Evolutionary conservation across 2,113 vertebrate genomes (phyloP), one percentile per base, ranked within the genome.

Genomic region (Leptodactylus fuscus): DNA sequence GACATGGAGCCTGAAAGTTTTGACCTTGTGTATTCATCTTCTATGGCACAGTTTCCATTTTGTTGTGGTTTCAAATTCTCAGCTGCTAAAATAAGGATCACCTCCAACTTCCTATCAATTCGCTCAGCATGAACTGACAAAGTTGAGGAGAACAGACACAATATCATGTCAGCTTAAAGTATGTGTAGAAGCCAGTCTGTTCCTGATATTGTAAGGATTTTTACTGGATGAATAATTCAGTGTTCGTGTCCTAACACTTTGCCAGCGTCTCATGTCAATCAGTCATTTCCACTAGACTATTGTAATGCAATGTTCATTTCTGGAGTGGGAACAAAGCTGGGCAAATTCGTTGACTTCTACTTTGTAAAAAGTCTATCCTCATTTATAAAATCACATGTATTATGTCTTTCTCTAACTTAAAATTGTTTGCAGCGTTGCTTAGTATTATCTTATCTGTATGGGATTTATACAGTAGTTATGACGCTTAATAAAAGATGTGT

Each of bases 51-150:
- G 69, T 58, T 83, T 83, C 67, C 62, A 71, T 71, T 84, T 77
- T 75, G 38, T 76, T 46, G 62, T 51, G 44, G 83, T 85, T 76
- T 76, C 83, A 67, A 15, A 79, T 79, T 85, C 32, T 67, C 55
- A n/a, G 44, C 77, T 67, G 36, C 82, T 84, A 65, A 84, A 75
- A 76, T 84, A 76, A 84, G 73, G 74, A 77, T 77, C 73, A 78
- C 41, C 60, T 34, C 38, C 65, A 76, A 67, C 55, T 77, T 77
- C 20, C 74, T 67, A 85, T 78, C 83, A 85, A 51, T 69, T 34
- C 75, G 24, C 74, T 77, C 83, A 85, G 74, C 55, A 24, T 76
- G 83, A 51, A 77, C 55, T 85, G 55, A 85, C 75, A 67, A 27
- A 78, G 73, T 60, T 67, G 38, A 85, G 55, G 32, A 67, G 49